Conservation (phyloP, 2,888 invertebrate species). For the Pristionchus arcanus region DNA sequence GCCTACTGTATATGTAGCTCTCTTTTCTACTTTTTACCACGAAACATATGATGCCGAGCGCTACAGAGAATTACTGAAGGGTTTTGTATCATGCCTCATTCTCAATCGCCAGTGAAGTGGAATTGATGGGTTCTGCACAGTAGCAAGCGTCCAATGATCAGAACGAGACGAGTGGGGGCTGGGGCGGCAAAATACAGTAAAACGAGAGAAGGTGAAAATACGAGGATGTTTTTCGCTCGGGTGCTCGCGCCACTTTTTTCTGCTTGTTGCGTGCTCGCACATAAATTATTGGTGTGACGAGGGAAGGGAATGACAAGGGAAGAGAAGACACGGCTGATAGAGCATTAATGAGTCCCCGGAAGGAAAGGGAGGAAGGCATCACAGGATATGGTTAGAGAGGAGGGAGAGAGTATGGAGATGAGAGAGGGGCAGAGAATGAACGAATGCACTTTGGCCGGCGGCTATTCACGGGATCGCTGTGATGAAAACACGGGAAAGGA, state of each 20-base stretch:
- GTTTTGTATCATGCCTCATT: too few species aligned
- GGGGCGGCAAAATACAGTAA: not conserved
- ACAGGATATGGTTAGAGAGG: constrained; percentile 68
- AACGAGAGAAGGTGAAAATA: constrained; percentile 26
- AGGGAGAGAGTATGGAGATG: constrained; percentile 20
- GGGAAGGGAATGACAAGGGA: not conserved
- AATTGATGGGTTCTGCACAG: not conserved
- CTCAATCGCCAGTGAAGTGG: too few species aligned
- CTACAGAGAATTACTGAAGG: too few species aligned
- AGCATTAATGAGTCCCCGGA: constrained; percentile 23
- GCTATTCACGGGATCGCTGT: not conserved
- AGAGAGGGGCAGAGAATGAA: not conserved
- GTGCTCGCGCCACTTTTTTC: not conserved
- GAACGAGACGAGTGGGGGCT: not conserved
- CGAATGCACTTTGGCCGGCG: not conserved
- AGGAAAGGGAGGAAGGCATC: constrained; percentile 75
- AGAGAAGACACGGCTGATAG: not conserved
- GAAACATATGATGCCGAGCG: too few species aligned
- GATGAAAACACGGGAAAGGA: not conserved
- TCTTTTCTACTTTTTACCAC: not conserved
- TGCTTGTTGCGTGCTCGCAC: constrained; percentile 8
- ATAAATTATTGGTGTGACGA: constrained; percentile 44
- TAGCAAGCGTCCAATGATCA: not conserved
- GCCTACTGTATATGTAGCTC: not conserved
- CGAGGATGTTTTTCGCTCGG: not conserved